phyloP scores from a whole-genome alignment of 2,888 invertebrate species.

The Eutolmus rufibarbis region DNA sequence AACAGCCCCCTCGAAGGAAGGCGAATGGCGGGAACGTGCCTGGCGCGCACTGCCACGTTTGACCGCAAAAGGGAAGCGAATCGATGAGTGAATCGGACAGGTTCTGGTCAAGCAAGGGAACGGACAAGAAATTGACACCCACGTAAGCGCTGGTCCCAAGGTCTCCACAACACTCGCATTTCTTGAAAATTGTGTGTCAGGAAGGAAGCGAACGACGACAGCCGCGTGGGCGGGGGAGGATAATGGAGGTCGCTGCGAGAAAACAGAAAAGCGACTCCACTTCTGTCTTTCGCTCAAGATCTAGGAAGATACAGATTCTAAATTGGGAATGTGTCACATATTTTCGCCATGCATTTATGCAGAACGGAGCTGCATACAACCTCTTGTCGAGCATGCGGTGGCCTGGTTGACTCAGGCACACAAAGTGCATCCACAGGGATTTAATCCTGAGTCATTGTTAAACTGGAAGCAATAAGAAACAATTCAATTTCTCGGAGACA shows the following conservation, averaged over 20 bases:
- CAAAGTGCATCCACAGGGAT: background rate
- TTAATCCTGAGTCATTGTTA: background rate
- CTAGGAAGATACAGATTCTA: background rate
- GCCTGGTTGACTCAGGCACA: background rate
- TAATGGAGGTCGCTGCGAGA: background rate
- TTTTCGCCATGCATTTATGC: background rate
- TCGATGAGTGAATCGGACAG: background rate
- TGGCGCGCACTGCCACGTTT: background rate
- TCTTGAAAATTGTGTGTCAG: background rate
- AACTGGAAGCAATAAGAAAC: background rate
- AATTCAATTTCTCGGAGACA: background rate
- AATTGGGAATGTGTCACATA: background rate
- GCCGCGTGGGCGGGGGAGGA: background rate
- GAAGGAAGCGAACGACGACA: background rate
- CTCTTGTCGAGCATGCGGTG: background rate
- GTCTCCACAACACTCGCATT: background rate
- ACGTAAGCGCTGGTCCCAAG: background rate
- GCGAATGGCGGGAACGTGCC: background rate
- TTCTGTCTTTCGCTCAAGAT: background rate
- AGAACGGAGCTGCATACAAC: background rate
- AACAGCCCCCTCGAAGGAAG: background rate
- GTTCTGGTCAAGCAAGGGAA: background rate
- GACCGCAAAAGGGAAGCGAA: background rate
- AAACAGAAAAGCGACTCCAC: background rate
- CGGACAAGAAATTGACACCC: background rate